Evolutionary conservation across 2,888 invertebrate species (phyloP), one percentile per base, ranked within the genome.

Genomic region (Leucozona laternaria): DNA sequence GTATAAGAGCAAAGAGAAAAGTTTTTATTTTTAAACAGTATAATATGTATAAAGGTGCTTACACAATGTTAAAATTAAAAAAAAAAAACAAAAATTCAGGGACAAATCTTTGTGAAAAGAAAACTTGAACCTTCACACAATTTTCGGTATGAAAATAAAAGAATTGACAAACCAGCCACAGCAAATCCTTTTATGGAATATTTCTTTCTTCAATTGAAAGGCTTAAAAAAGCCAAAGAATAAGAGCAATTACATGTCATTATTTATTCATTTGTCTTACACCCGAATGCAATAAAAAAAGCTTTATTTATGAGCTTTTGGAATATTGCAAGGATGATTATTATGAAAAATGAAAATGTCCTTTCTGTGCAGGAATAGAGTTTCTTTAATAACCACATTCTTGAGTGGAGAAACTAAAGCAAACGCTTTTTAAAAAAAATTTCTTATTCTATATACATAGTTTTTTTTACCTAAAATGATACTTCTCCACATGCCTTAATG

Each of bases 211-310:
- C 40, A 40, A 25, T 43, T 15, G 34, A 40, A 22, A 40, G 40
- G 4, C 17, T 43, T 25, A 4, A 45, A 43, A 28, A 15, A 37
- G 8, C 64, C 64, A n/a, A n/a, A 64, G 43, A 45, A 17, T 28
- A 45, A 28, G 64, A 64, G 64, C 64, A 64, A 64, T 64, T 64
- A 64, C 28, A 28, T 45, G n/a, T 45, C 17, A 64, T 64, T 28
- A 64, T 45, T 64, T 64, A 64, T 64, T 64, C 45, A 64, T 25
- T 25, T 43, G 43, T n/a, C 40, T 20, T 22, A 43, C 13, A 43
- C 43, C 43, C 43, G 11, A 45, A 45, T 45, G 7, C 6, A 15
- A 3, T 13, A 50, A 17, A 50, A 13, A 17, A 50, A 13, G 22
- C 22, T 50, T 17, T 20, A 5, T 20, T 17, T 17, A 48, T 20